A percentile compares a stretch with the other conserved stretches of the same genome.
These are phyloP conservation scores for Pempheris klunzingeri DNA, from an alignment of 2,797 vertebrate genomes.

Conservation along the genomic window DNA sequence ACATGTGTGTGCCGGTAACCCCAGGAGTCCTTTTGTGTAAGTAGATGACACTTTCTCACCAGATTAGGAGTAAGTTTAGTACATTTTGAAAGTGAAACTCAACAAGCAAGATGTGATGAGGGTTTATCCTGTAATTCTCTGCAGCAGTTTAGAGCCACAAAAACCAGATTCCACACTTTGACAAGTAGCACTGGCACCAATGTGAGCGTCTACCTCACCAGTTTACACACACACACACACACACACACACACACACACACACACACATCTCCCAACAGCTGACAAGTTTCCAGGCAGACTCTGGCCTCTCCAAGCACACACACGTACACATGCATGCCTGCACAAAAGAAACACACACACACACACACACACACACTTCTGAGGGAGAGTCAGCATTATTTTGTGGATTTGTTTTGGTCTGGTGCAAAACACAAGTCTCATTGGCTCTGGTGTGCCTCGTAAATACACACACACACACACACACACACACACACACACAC, in stretches of 20 bases:
- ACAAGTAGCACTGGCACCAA: constrained; percentile 67
- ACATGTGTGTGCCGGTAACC: neutral
- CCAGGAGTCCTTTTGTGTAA: neutral
- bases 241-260: constrained; percentile 33
- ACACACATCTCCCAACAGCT: constrained; percentile 63
- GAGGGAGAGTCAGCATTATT: constrained; percentile 77
- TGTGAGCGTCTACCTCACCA: constrained; percentile 56
- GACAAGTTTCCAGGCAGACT: constrained; percentile 77
- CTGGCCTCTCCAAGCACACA: constrained; percentile 57
- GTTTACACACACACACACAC: constrained; percentile 44
- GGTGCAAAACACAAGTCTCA: constrained; percentile 79
- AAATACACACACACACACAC: constrained; percentile 54
- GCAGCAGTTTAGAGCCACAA: constrained; percentile 52
- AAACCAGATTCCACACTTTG: constrained; percentile 55
- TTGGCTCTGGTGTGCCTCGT: constrained; percentile 66
- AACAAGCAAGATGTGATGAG: constrained; percentile 2
- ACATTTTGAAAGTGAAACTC: constrained; percentile 20
- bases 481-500: constrained; percentile 37
- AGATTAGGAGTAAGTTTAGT: neutral
- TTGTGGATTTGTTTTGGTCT: constrained; percentile 82
- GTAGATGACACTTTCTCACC: neutral
- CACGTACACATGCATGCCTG: constrained; percentile 39
- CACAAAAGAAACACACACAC: constrained; percentile 9
- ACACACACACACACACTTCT: constrained; percentile 48
- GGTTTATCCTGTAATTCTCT: constrained; percentile 51